Conservation (phyloP, 2,113 vertebrate genomes). For the Condylura cristata region DNA sequence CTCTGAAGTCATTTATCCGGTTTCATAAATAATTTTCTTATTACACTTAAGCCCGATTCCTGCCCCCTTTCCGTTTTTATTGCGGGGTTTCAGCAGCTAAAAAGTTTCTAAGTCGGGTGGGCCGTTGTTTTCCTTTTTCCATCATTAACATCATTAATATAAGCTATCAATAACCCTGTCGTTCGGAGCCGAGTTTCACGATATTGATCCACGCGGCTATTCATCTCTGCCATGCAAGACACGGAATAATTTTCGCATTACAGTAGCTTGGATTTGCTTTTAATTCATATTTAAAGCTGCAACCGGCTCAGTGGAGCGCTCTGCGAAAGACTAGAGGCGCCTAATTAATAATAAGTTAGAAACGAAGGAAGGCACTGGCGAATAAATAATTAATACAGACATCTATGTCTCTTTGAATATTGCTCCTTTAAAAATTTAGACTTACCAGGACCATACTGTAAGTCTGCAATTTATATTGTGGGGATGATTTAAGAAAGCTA, state of each 20-base stretch:
- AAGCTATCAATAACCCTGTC: slow-evolving; percentile 92
- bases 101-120: slow-evolving; percentile 87
- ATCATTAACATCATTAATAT: slow-evolving; percentile 91
- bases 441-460: slow-evolving; percentile 86
- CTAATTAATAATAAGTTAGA: slow-evolving; percentile 95
- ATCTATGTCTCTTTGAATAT: slow-evolving; percentile 91
- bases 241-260: slow-evolving; percentile 94
- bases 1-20: slow-evolving; percentile 83
- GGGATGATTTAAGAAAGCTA: slow-evolving; percentile 89
- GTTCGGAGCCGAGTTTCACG: slow-evolving; percentile 91
- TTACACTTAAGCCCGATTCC: slow-evolving; percentile 81
- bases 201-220: slow-evolving; percentile 93
- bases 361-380: slow-evolving; percentile 91
- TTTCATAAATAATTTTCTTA: slow-evolving; percentile 87
- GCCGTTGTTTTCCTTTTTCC: slow-evolving; percentile 86
- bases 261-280: slow-evolving; percentile 93
- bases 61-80: slow-evolving; percentile 80
- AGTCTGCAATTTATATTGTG: slow-evolving; percentile 87
- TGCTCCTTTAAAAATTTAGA: slow-evolving; percentile 90
- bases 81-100: slow-evolving; percentile 85
- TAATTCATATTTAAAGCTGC: slow-evolving; percentile 93
- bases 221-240: slow-evolving; percentile 93
- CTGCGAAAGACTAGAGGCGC: slow-evolving; percentile 91
- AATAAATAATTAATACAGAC: slow-evolving; percentile 92
- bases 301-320: slow-evolving; percentile 88